Evolutionary conservation across 1,140 invertebrate species (phyloP).

Genomic region (Tetragnatha versicolor): DNA sequence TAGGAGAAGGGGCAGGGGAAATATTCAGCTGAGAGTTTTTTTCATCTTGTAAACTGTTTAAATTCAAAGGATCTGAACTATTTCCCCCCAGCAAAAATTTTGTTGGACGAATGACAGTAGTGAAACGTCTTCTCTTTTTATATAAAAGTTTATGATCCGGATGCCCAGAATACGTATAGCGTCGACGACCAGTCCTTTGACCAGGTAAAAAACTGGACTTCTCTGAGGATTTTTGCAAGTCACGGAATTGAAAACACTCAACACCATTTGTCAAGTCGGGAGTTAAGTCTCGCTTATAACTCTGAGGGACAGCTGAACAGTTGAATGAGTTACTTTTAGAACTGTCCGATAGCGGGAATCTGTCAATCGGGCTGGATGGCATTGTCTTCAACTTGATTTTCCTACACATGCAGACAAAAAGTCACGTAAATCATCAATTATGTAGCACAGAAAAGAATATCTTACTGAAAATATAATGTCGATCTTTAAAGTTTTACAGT

Average conservation of each 20-base stretch:
- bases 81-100: constrained; percentile 95
- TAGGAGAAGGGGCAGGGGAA: constrained; percentile 85
- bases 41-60: constrained; percentile 90
- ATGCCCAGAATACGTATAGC: constrained; percentile 37
- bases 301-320: too few relatives aligned
- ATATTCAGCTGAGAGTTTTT: constrained; percentile 82
- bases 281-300: too few relatives aligned
- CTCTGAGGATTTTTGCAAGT: too few relatives aligned
- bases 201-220: too few relatives aligned
- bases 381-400: not conserved
- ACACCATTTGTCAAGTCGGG: too few relatives aligned
- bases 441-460: not conserved
- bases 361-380: constrained; percentile 24
- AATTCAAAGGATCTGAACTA: constrained; percentile 91
- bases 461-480: not conserved
- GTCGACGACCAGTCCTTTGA: not conserved
- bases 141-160: constrained; percentile 1
- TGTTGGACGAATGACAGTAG: constrained; percentile 76
- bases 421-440: not conserved
- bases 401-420: too few relatives aligned
- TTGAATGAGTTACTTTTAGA: too few relatives aligned
- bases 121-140: constrained; percentile 55
- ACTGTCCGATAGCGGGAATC: constrained; percentile 11
- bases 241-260: too few relatives aligned
- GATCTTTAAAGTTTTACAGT: not conserved